These are phyloP conservation scores for Zonitis immaculata DNA, from an alignment of 2,888 invertebrate genomes.

Conservation along the genomic window DNA sequence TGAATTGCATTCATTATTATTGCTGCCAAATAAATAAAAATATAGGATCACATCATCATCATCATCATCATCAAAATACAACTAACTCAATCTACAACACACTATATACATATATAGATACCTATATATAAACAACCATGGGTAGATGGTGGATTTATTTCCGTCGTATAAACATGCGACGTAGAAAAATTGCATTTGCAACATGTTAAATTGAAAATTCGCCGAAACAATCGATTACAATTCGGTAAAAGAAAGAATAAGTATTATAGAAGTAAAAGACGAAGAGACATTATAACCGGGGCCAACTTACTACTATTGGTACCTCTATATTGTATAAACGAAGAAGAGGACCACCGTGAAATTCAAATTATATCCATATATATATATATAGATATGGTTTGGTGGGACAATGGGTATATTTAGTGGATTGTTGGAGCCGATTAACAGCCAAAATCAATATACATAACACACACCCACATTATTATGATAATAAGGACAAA, in stretches of 20 bases:
- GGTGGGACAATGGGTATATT: background rate
- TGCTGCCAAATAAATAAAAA: background rate
- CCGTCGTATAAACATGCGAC: constrained; percentile 26
- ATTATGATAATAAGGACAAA: no score
- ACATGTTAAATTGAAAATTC: constrained; percentile 38
- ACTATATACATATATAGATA: no score
- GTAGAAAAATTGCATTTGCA: constrained; percentile 33
- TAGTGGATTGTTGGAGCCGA: background rate
- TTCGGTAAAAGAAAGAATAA: background rate
- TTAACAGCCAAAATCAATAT: background rate
- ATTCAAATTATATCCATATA: constrained; percentile 20
- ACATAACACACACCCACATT: background rate
- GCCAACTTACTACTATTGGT: constrained; percentile 31
- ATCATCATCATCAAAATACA: no score
- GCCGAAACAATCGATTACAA: constrained; percentile 38
- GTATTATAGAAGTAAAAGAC: background rate
- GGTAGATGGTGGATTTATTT: constrained; percentile 25
- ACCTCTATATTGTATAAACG: constrained; percentile 21
- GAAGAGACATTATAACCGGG: constrained; percentile 4
- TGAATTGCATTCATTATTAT: background rate
- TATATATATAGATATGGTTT: background rate
- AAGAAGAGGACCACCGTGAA: constrained; percentile 36
- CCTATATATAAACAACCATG: no score
- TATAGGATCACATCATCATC: background rate
- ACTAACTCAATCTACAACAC: constrained; percentile 1